Base-by-base conservation (phyloP, 1,140 invertebrate species). In the Drosophila setifemur region DNA sequence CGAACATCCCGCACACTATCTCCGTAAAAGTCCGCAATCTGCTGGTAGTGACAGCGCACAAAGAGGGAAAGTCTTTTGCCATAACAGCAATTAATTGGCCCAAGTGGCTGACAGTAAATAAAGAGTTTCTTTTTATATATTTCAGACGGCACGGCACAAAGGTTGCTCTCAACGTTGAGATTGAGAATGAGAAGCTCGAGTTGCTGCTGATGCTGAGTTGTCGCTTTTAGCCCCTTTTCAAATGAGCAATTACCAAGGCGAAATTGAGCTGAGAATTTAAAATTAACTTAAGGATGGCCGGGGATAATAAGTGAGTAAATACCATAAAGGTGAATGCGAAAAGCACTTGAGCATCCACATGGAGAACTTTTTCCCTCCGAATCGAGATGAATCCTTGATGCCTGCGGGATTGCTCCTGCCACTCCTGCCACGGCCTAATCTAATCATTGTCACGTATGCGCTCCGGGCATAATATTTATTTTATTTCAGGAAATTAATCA, bases 401-500 rank as follows among this genome's bases (percentile, higher is more conserved):
- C 23, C 29, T 21, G 12, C 5, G 8, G 21, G 25, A 26, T 4
- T n/a, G 33, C 40, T 19, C 31, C n/a, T n/a, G n/a, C n/a, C n/a
- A n/a, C n/a, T n/a, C n/a, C n/a, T n/a, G n/a, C n/a, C 45, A 55
- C 25, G 39, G 68, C 26, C 55, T 79, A 86, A 85, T 85, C 81
- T 66, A 85, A 85, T 86, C 81, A 85, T 86, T 85, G 75, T 86
- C 81, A 85, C 81, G 81, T 85, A 79, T 61, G 71, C 18, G 55
- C 55, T 40, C 19, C 28, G 37, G 37, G 67, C 61, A 48, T 7
- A 33, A 60, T 63, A 73, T 86, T 76, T 76, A 69, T 53, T 67
- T 69, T 73, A 86, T 47, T 60, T 26, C 81, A 85, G 81, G 81
- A 85, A 85, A 85, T 85, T 85, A 85, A 85, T 79, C 81, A 78